Evolutionary conservation across 2,888 invertebrate species (phyloP).

Genomic region (Saturnia pavonia): DNA sequence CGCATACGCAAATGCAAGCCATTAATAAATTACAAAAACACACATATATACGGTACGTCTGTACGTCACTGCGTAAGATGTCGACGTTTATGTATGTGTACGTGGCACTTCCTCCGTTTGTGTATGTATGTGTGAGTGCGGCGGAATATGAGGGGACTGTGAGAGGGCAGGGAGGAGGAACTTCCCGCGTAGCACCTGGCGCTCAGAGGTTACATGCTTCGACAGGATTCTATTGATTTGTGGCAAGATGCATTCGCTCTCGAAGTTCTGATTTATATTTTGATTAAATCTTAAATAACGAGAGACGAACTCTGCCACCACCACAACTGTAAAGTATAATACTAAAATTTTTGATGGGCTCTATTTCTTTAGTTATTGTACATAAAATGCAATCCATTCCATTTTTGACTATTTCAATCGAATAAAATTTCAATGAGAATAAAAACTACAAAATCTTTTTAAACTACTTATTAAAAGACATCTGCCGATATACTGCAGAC

Average conservation of each 20-base stretch:
- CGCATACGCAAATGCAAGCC: conserved; percentile 72
- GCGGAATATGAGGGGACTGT: conserved; percentile 34
- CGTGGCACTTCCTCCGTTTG: conserved; percentile 54
- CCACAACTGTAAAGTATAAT: background rate
- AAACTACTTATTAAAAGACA: background rate
- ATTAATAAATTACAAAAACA: conserved; percentile 76
- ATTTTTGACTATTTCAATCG: too few species aligned
- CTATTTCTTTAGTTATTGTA: background rate
- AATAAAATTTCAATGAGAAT: too few species aligned
- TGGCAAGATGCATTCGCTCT: conserved; percentile 63
- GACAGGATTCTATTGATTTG: conserved; percentile 76
- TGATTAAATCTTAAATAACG: conserved; percentile 21
- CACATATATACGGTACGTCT: conserved; percentile 55
- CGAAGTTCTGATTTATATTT: conserved; percentile 60
- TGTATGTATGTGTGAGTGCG: conserved; percentile 52
- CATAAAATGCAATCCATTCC: too few species aligned
- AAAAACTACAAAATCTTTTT: too few species aligned
- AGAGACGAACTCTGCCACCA: background rate
- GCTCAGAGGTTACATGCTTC: conserved; percentile 69
- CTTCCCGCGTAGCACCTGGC: conserved; percentile 81
- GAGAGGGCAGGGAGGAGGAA: conserved; percentile 42
- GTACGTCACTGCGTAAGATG: conserved; percentile 51
- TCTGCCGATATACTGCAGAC: background rate
- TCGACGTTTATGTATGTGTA: conserved; percentile 39
- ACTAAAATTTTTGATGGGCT: background rate